A percentile compares a stretch with the other conserved stretches of the same genome.
Evolutionary conservation across 2,888 invertebrate genomes (phyloP).

Genomic region (Electrophaes corylata): DNA sequence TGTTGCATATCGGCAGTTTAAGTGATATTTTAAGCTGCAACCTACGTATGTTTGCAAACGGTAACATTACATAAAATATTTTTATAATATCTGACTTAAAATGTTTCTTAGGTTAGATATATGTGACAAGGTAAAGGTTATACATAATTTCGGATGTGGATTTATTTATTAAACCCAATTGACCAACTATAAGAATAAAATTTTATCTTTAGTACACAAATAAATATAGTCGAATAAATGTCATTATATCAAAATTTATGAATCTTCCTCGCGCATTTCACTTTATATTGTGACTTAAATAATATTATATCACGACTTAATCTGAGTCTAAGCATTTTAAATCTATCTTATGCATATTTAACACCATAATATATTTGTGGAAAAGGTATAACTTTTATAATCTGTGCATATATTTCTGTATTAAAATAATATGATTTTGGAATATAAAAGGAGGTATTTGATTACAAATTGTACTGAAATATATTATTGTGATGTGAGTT

Average conservation of each 20-base stretch:
- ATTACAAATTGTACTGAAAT: constrained; percentile 69
- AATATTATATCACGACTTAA: constrained; percentile 74
- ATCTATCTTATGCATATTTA: constrained; percentile 60
- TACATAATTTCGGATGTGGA: background rate
- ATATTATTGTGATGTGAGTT: constrained; percentile 62
- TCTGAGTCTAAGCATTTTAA: constrained; percentile 80
- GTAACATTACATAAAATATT: constrained; percentile 5
- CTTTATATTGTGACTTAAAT: constrained; percentile 48
- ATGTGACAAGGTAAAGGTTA: constrained; percentile 1
- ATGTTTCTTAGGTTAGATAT: background rate
- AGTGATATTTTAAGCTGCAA: constrained; percentile 28
- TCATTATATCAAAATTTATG: constrained; percentile 21
- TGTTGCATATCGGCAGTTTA: constrained; percentile 28
- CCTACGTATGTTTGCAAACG: constrained; percentile 25
- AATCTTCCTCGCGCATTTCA: constrained; percentile 33
- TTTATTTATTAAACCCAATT: constrained; percentile 4
- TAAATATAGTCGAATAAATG: constrained; percentile 5
- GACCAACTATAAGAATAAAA: background rate
- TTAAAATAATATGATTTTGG: constrained; percentile 72
- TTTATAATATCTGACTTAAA: background rate
- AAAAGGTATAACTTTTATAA: constrained; percentile 59
- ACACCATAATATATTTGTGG: constrained; percentile 61
- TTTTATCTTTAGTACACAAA: background rate
- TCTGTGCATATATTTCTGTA: constrained; percentile 68
- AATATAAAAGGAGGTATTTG: constrained; percentile 77